These are phyloP conservation scores for Aelia acuminata DNA, from an alignment of 2,888 invertebrate species.

Conservation along the genomic window DNA sequence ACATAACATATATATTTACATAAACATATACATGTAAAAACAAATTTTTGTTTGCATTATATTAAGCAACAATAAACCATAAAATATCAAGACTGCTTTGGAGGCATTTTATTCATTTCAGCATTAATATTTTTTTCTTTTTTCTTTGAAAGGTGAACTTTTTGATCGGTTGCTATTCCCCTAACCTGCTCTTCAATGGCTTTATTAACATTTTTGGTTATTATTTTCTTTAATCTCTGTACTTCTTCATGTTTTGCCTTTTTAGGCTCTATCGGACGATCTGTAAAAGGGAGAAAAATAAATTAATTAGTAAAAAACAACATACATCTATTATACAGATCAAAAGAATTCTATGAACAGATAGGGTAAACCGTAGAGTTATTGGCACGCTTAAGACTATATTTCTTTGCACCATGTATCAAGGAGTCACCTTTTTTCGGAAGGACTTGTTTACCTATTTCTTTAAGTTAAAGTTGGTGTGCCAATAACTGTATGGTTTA, in stretches of 20 bases:
- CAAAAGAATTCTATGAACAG: no score
- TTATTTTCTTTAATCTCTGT: constrained; percentile 77
- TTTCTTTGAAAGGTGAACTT: constrained; percentile 66
- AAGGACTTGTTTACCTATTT: no score
- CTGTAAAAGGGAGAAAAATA: constrained; percentile 33
- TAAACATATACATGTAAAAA: constrained; percentile 31
- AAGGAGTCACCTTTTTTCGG: no score
- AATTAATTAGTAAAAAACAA: background rate
- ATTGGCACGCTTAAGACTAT: no score
- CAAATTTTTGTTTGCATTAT: background rate
- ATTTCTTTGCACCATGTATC: no score
- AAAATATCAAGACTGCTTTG: constrained; percentile 59
- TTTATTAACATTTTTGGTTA: constrained; percentile 80
- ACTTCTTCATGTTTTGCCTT: constrained; percentile 74
- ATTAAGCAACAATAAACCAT: background rate
- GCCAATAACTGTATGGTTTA: no score
- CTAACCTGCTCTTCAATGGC: constrained; percentile 78
- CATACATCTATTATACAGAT: no score
- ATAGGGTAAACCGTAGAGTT: no score
- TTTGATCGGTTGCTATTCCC: constrained; percentile 72
- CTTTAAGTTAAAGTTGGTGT: no score
- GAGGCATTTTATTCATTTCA: constrained; percentile 64
- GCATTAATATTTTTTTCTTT: constrained; percentile 62
- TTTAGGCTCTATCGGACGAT: constrained; percentile 75
- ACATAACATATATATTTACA: constrained; percentile 29